Percentiles rank a stretch among this genome's conserved stretches.
Conservation (phyloP, 35 echinoderm and acorn worm genomes). For the Heliocidaris erythrogramma region DNA sequence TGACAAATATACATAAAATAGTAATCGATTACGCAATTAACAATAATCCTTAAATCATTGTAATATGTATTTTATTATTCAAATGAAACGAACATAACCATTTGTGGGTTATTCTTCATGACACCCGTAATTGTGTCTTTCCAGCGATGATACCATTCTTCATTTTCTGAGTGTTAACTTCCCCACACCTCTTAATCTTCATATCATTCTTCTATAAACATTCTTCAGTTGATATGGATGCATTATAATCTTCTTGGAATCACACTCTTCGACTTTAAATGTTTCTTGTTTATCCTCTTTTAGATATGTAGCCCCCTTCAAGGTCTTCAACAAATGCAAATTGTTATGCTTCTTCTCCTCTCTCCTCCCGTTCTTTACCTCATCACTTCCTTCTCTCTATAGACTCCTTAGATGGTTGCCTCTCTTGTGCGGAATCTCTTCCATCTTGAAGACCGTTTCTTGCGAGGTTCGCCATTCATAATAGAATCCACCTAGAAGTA, state of each 20-base stretch:
- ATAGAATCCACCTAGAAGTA: neutral
- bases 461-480: constrained; percentile 1
- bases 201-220: no score
- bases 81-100: no score
- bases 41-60: neutral
- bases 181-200: no score
- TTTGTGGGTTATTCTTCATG: neutral
- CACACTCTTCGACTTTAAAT: neutral
- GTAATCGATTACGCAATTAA: neutral
- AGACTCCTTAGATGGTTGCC: neutral
- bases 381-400: neutral
- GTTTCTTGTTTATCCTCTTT: neutral
- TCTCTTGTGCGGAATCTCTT: neutral
- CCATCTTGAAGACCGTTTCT: neutral
- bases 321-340: neutral
- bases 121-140: neutral
- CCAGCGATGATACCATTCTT: neutral
- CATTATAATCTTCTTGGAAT: no score
- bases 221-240: no score
- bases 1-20: neutral
- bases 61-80: neutral
- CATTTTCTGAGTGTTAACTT: no score
- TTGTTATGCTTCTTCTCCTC: no score
- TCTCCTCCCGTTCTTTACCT: no score
- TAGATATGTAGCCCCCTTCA: neutral